These are phyloP conservation scores for Danaus melanippus DNA, from an alignment of 1,140 invertebrate species.

Conservation along the genomic window DNA sequence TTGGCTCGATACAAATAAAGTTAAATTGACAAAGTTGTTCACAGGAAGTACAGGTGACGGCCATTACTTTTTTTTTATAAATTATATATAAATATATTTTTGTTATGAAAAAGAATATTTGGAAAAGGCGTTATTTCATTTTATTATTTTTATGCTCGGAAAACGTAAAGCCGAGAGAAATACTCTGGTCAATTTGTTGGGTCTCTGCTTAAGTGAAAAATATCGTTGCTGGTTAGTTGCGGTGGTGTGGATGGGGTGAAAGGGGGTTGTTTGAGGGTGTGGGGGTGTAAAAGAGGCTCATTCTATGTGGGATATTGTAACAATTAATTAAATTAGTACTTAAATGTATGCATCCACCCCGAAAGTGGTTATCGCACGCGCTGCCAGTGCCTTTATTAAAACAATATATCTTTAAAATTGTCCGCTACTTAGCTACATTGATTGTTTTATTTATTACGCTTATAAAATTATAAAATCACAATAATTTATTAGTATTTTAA, in stretches of 20 bases:
- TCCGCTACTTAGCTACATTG: slow-evolving; percentile 17
- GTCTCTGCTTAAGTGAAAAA: slow-evolving; percentile 57
- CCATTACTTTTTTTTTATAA: slow-evolving; percentile 46
- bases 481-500: too few relatives aligned
- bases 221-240: slow-evolving; percentile 43
- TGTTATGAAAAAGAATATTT: slow-evolving; percentile 22
- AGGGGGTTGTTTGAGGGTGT: slow-evolving; percentile 1
- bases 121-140: slow-evolving; percentile 19
- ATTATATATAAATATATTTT: slow-evolving; percentile 32
- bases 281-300: slow-evolving; percentile 13
- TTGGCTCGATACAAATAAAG: slow-evolving; percentile 63
- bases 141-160: slow-evolving; percentile 11
- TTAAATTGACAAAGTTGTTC: slow-evolving; percentile 68
- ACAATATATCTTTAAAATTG: slow-evolving; percentile 57
- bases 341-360: slow-evolving; percentile 48
- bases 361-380: slow-evolving; percentile 28
- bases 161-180: slow-evolving; percentile 27
- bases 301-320: slow-evolving; percentile 51
- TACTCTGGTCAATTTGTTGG: slow-evolving; percentile 50
- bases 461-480: slow-evolving; percentile 9
- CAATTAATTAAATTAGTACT: slow-evolving; percentile 68
- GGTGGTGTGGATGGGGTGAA: slow-evolving; percentile 16
- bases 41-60: slow-evolving; percentile 46
- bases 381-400: slow-evolving; percentile 48
- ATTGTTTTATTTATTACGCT: slow-evolving; percentile 16